Base-by-base conservation (phyloP, 2,888 invertebrate species). In the Cryptophagus acutangulus region DNA sequence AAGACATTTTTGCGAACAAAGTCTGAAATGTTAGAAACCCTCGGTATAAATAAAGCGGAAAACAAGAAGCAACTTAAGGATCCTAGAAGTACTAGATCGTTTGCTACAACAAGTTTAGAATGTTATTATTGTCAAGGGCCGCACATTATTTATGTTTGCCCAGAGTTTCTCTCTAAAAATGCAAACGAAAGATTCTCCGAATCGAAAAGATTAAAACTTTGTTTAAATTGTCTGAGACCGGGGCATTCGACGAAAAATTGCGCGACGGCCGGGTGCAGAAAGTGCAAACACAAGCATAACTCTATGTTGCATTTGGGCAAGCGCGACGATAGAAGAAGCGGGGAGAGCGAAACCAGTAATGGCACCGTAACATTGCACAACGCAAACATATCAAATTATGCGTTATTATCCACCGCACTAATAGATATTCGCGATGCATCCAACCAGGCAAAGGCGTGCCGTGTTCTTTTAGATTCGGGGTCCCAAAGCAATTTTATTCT, bases 141-240 rank as follows among this genome's bases (percentile, higher is more conserved):
- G 9, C 41, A 44, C 9, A 20, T 35, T 6, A 39, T 39, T 18
- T 42, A 35, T 39, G 18, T 5, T 4, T 44, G 41, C 33, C 18
- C 29, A 20, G 25, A 43, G 15, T 44, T 41, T 41, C 15, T 44
- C 8, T 17, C 40, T 2, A 18, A 36, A n/a, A 14, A 40, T 24
- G 31, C 38, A 13, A 14, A 20, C 15, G 9, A 44, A 20, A 30
- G 38, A 17, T 37, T 44, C 3, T 12, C 31, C 2, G 40, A 41
- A 17, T 12, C 41, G 15, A 41, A 37, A 37, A 16, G 28, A 13
- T 20, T 18, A 26, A 44, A 41, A 29, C 29, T 44, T 17, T 44
- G 44, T 29, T n/a, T 40, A 28, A 41, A 36, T 40, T 43, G 43
- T 25, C 25, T 43, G 5, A 40, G 24, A 8, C 39, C 40, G n/a